Evolutionary conservation across 2,888 invertebrate genomes (phyloP), one percentile per base, ranked within the genome.

Genomic region (Parthenolecanium corni): DNA sequence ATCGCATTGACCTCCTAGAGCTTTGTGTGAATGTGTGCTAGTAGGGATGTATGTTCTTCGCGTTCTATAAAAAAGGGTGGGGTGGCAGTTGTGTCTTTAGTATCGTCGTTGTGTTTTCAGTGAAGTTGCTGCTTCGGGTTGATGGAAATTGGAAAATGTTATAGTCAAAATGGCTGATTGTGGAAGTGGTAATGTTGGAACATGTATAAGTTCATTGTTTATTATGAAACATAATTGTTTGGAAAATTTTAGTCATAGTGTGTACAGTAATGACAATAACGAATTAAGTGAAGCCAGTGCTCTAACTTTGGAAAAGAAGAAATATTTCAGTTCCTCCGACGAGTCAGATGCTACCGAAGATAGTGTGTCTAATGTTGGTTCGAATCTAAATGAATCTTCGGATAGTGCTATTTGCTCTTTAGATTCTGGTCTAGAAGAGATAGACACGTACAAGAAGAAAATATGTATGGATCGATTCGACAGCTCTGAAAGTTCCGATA

Each of bases 401-500:
- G 51, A 51, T 51, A 61, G 49, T 51, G 40, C 61, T 40, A 61
- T 61, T 49, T 61, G 49, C 11, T 61, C 61, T 31, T 14, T 61
- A 20, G 49, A 47, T 3, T 58, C 58, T 2, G 31, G 25, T n/a
- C 47, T 47, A 25, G 61, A 61, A 23, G 61, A 61, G 18, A 23
- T 51, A 21, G 61, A 66, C 31, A 64, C 62, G 69, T 83, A 81
- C 73, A 80, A 84, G 75, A 86, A 84, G 77, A 89, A 86, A 77
- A 81, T 89, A 77, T 87, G 89, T 77, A 80, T 86, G 75, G 88
- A 89, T 81, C 83, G 89, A 79, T 89, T 87, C 79, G 89, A 90
- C 80, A 89, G 89, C 76, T 89, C 89, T 72, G 90, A 89, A 78
- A 89, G 89, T 72, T 89, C 89, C 77, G 89, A 90, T 85, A 90